These are phyloP conservation scores for Canis aureus DNA, from an alignment of 2,113 vertebrate species.

Conservation along the genomic window DNA sequence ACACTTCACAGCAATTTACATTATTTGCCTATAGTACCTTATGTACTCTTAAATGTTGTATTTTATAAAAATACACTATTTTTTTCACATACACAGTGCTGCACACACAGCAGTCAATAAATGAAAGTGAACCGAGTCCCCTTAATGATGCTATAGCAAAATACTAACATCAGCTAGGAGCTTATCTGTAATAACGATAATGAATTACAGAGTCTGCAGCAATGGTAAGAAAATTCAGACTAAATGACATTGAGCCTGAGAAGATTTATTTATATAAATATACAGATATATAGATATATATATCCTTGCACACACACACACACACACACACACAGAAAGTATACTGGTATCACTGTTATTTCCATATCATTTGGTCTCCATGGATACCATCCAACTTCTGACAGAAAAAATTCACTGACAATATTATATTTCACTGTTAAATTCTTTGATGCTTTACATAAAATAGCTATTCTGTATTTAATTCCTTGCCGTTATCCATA, in stretches of 20 bases:
- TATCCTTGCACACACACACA: too few species aligned
- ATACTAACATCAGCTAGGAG: background rate
- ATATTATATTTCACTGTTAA: conserved; percentile 22
- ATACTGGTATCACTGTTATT: background rate
- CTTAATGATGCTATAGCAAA: background rate
- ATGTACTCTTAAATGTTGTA: background rate
- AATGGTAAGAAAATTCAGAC: conserved; percentile 10
- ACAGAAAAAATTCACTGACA: conserved; percentile 27
- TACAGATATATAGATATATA: too few species aligned
- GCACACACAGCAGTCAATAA: background rate
- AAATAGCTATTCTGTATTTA: background rate
- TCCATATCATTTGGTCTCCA: conserved; percentile 31
- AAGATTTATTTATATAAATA: background rate
- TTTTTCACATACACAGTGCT: background rate
- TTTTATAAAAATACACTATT: background rate
- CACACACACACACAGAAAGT: background rate
- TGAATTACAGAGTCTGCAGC: background rate
- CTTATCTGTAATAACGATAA: background rate
- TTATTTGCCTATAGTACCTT: background rate
- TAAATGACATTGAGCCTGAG: background rate
- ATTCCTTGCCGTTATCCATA: conserved; percentile 12
- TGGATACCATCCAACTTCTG: conserved; percentile 43
- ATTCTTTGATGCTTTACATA: conserved; percentile 32
- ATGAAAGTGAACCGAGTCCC: background rate
- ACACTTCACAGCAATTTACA: background rate